Base-by-base conservation (phyloP, 2,113 vertebrate species). In the Meles meles region DNA sequence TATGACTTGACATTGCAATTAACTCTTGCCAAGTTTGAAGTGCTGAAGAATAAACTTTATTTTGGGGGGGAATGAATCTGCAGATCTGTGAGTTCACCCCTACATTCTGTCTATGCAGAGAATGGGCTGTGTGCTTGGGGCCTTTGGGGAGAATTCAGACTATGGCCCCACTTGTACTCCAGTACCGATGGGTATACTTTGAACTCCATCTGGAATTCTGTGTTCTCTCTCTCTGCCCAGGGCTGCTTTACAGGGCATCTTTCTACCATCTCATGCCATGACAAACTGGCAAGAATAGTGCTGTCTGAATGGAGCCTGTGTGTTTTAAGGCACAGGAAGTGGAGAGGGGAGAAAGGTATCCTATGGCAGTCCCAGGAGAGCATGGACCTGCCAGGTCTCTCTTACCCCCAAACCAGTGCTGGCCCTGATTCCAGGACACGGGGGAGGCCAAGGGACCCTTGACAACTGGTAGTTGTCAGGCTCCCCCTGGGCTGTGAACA, bases 41-140 rank as follows among this genome's bases (percentile, higher is more conserved):
- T 92, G 31, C 57, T 84, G 39, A 93, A 88, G 90, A 96, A 95
- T 96, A 90, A 97, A 93, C 29, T 87, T 81, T 77, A 86, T 85
- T 96, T 96, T 69, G 34, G 44, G 86, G 86, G 94, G 69, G 37
- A 39, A 18, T 84, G 61, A 42, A 61, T 94, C 42, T 89, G 23
- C 23, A 55, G 63, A 29, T 61, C 52, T 72, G 15, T 92, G 31
- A 69, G 13, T 93, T 92, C 7, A 61, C 25, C 12, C 5, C 29
- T 17, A 29, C 0, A 2, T 5, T 4, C 59, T 88, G 20, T 85
- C 69, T 74, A 2, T 9, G 14, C 25, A 59, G 55, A 93, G 7
- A 89, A 20, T 23, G 20, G 79, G 18, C 67, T 79, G 7, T 34
- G 52, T n/a, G 87, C 63, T 55, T 17, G 18, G 1, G 12, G 42